phyloP scores from a whole-genome alignment of 2,797 vertebrate species.

The Chiroxiphia lanceolata region DNA sequence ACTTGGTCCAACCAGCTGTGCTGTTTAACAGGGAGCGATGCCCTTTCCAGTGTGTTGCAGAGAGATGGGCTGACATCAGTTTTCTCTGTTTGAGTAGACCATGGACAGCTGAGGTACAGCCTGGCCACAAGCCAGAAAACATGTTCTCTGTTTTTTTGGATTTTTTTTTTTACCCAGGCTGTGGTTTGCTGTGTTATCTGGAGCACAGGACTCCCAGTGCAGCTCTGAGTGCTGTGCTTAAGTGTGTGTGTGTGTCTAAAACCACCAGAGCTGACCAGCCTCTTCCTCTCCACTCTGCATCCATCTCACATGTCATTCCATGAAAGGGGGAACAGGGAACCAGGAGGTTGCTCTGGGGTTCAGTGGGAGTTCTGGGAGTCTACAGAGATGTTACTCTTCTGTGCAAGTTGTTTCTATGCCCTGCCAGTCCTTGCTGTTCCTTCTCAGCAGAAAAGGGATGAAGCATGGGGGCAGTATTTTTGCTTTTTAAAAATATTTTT shows the following conservation, averaged over 20 bases:
- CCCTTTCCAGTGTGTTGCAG: not conserved
- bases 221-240: not conserved
- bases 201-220: not conserved
- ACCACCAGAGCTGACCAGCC: not conserved
- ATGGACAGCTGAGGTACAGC: not conserved
- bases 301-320: accelerated
- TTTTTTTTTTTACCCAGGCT: not conserved
- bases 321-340: not conserved
- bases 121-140: not conserved
- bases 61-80: not conserved
- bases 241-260: accelerated
- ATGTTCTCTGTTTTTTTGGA: not conserved
- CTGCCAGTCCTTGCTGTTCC: not conserved
- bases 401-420: not conserved
- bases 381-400: not conserved
- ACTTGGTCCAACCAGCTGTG: not conserved
- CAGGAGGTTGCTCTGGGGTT: accelerated
- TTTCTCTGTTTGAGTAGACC: not conserved
- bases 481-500: not conserved
- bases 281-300: not conserved
- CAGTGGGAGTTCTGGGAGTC: not conserved
- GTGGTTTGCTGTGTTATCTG: not conserved
- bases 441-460: not conserved
- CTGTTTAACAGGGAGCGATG: not conserved
- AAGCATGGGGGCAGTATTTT: not conserved